These are phyloP conservation scores for Urocyon cinereoargenteus DNA, from an alignment of 2,797 vertebrate species.

Conservation along the genomic window DNA sequence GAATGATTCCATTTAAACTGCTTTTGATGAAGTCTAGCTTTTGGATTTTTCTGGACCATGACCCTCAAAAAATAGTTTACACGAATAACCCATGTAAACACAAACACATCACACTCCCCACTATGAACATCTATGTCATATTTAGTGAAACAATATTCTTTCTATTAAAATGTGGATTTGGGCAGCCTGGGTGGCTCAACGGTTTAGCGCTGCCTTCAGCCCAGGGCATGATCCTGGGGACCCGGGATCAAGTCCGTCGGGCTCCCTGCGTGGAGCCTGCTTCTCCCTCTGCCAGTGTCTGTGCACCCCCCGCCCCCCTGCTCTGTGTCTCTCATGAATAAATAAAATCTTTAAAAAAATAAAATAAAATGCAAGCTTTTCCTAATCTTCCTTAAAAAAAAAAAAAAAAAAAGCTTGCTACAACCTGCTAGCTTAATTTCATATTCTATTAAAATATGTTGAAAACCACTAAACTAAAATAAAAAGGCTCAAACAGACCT, in stretches of 20 bases:
- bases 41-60: neutral
- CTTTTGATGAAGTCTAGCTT: neutral
- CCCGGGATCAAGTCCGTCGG: too few species aligned
- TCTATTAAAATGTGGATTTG: neutral
- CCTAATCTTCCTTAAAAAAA: neutral
- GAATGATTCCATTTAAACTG: neutral
- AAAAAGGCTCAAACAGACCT: constrained; percentile 7
- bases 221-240: too few species aligned
- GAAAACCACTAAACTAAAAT: neutral
- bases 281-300: too few species aligned
- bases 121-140: neutral
- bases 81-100: neutral
- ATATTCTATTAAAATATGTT: neutral
- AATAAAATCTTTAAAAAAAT: too few species aligned
- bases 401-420: neutral
- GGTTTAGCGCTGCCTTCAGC: too few species aligned
- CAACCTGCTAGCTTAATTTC: neutral
- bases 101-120: neutral
- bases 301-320: too few species aligned
- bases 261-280: too few species aligned
- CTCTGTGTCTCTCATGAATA: too few species aligned
- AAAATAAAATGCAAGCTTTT: neutral
- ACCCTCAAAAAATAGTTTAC: neutral
- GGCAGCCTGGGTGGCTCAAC: too few species aligned
- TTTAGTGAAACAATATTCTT: neutral